Evolutionary conservation across 2,888 invertebrate species (phyloP), one percentile per base, ranked within the genome.

Genomic region (Euplagia quadripunctaria): DNA sequence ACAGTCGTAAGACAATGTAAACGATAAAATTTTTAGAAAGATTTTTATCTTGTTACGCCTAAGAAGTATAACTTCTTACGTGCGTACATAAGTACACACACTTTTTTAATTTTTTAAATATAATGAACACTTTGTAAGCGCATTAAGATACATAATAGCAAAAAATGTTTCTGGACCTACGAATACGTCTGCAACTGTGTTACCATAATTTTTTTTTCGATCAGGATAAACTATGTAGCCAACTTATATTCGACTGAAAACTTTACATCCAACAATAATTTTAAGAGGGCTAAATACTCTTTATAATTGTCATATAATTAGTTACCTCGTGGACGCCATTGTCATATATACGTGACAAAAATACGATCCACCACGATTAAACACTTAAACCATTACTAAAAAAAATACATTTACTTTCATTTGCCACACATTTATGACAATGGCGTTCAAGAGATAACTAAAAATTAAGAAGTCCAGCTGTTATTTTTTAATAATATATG

Each of bases 101-200:
- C n/a, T n/a, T n/a, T n/a, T n/a, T n/a, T n/a, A n/a, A n/a, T n/a
- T n/a, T n/a, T 58, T n/a, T 12, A 20, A 58, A 20, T 64, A 46
- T 42, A 64, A 64, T n/a, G 17, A n/a, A 64, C 43, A 42, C n/a
- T 64, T 42, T 65, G 43, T 65, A 46, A 46, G 65, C 43, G 46
- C 20, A 9, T 20, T 31, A 64, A 14, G 41, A 12, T 6, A 11
- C 20, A 64, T 41, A 31, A 43, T 65, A 12, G 9, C 49, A 20
- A 20, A 31, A 58, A 9, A 55, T 61, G 31, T 61, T 12, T 31
- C 61, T 61, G 61, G 14, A 61, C 61, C 61, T 61, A 46, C 4
- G 31, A 31, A 2, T 31, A 31, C 1, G 31, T 31, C 9, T 46
- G 9, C 43, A 4, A 46, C 43, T 3, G 9, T 9, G 4, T 46